Conservation (phyloP, 2,888 invertebrate species). For the Dinocampus coccinellae region DNA sequence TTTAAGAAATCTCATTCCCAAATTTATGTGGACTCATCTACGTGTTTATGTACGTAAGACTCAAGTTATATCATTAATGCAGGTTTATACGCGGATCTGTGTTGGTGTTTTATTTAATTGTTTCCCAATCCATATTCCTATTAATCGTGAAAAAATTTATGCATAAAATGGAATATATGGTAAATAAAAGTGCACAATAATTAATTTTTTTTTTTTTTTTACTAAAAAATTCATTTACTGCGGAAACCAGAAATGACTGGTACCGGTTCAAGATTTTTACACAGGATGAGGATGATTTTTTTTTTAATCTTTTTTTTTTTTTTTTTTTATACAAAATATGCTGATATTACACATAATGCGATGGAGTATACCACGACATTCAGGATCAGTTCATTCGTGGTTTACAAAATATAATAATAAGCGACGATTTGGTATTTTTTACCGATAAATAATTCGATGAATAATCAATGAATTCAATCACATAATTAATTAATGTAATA, state of each 20-base stretch:
- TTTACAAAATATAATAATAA: conserved; percentile 26
- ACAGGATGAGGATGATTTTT: conserved; percentile 48
- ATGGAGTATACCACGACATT: conserved; percentile 34
- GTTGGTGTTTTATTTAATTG: background rate
- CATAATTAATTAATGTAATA: conserved; percentile 40
- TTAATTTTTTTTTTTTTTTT: conserved; percentile 36
- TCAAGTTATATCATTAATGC: conserved; percentile 66
- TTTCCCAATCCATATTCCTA: background rate
- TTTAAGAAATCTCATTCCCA: conserved; percentile 30
- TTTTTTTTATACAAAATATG: conserved; percentile 60
- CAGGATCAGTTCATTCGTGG: conserved; percentile 55
- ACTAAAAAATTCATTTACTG: conserved; percentile 67
- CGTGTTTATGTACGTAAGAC: conserved; percentile 64
- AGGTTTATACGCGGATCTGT: conserved; percentile 60
- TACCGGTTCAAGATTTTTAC: conserved; percentile 58
- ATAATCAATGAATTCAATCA: conserved; percentile 29
- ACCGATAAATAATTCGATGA: conserved; percentile 14
- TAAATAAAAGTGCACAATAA: conserved; percentile 16
- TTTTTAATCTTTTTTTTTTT: background rate
- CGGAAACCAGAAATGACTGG: conserved; percentile 48
- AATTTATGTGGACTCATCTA: conserved; percentile 59
- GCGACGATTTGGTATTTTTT: conserved; percentile 34
- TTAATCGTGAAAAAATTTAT: background rate
- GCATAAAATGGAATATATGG: background rate
- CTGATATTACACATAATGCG: conserved; percentile 25